A percentile compares a stretch with the other conserved stretches of the same genome.
Conservation (phyloP, 2,888 invertebrate genomes). For the Girardia tigrina region DNA sequence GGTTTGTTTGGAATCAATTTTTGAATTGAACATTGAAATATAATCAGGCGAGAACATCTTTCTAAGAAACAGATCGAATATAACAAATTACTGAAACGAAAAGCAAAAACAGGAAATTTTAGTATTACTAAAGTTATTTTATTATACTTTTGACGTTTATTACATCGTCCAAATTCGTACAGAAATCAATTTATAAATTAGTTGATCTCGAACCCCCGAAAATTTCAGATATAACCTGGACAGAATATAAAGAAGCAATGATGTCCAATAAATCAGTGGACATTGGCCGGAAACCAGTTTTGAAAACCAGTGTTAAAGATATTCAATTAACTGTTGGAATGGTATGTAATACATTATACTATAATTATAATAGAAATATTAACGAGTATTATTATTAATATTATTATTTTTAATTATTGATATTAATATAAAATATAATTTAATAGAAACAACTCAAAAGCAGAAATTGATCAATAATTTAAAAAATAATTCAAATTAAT, state of each 20-base stretch:
- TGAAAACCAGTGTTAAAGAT: neutral
- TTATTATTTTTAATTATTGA: no score
- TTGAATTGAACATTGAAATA: neutral
- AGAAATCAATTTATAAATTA: neutral
- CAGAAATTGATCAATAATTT: no score
- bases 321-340: slow-evolving; percentile 1
- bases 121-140: neutral
- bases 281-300: slow-evolving; percentile 13
- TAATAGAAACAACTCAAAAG: no score
- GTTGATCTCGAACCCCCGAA: neutral
- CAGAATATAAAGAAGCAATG: neutral
- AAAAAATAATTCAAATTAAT: no score
- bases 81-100: neutral
- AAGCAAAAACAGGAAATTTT: slow-evolving; percentile 18
- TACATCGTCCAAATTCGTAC: no score
- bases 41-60: neutral
- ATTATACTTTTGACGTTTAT: neutral
- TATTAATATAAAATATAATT: no score
- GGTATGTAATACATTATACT: no score
- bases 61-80: neutral
- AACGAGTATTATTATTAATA: no score
- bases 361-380: no score
- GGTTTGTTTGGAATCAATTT: neutral
- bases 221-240: neutral
- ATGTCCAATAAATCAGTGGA: neutral